Base-by-base conservation (phyloP, 2,113 vertebrate species). In the Python bivittatus region DNA sequence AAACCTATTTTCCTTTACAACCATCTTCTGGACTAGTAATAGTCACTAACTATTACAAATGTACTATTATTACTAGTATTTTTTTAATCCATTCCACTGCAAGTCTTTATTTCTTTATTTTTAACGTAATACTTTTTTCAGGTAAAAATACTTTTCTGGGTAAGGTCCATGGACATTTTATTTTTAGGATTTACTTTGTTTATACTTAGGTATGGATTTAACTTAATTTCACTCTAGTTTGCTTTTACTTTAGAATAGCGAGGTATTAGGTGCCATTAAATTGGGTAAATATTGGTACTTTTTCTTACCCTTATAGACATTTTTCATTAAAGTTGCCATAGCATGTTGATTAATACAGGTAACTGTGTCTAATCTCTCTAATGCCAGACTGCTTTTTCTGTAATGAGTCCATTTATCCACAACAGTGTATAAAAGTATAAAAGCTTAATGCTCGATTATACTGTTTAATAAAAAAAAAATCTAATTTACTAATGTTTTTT, bases 401-500 rank as follows among this genome's bases (percentile, higher is more conserved):
- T 68, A 93, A 53, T 86, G 93, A 88, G 22, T 94, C 84, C 91
- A 61, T 93, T 95, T 96, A 95, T 91, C 90, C 95, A 91, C 94
- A 95, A 93, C 83, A 93, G 60, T 79, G 90, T 95, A 92, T 94
- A 93, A 95, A 96, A 95, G 89, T 68, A 95, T 11, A 83, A 93
- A 94, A 93, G 68, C 23, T 68, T 92, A 95, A 2, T 60, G 20
- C 93, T 96, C 94, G 92, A 60, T 92, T 94, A 95, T 95, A 60
- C 23, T 84, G 91, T 93, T 94, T 93, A 95, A 94, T 95, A 93
- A 95, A 96, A 44, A 96, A 44, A 44, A 96, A 89, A 27, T 0
- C 61, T 93, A 79, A 96, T 95, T 95, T 94, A 93, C 96, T 96
- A 93, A 95, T 93, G 27, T 27, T 9, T 94, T 92, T 93, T 91